Percentiles rank a stretch among this genome's conserved stretches.
phyloP scores from a whole-genome alignment of 2,888 invertebrate genomes.

The Lithophane semibrunnea region DNA sequence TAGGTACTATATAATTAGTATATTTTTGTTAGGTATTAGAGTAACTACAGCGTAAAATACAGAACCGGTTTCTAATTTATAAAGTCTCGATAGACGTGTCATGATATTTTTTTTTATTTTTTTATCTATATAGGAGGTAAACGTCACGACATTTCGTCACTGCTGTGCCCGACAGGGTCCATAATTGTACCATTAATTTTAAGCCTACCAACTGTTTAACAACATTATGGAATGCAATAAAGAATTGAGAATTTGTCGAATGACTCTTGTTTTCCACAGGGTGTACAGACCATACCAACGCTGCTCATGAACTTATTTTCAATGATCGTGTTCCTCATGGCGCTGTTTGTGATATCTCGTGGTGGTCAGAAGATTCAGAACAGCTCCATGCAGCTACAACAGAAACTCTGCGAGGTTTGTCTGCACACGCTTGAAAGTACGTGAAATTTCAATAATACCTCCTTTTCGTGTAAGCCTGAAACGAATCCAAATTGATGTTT shows the following conservation, averaged over 20 bases:
- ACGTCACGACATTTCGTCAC: background rate
- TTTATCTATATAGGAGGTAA: background rate
- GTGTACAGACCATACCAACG: constrained; percentile 15
- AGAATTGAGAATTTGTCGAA: no score
- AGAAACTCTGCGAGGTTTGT: constrained; percentile 67
- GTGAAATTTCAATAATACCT: background rate
- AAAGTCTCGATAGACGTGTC: no score
- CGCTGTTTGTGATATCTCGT: constrained; percentile 66
- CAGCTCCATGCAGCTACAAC: constrained; percentile 62
- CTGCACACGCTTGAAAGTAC: constrained; percentile 56
- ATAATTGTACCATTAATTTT: no score
- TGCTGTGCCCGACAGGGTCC: no score
- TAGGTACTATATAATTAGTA: no score
- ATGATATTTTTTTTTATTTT: no score
- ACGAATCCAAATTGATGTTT: background rate
- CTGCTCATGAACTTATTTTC: constrained; percentile 41
- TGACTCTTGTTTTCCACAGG: constrained; percentile 49
- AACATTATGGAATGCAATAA: no score
- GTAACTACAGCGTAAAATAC: background rate
- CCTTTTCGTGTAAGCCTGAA: background rate
- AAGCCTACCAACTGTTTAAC: no score
- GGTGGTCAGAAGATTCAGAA: constrained; percentile 72
- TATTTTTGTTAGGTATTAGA: no score
- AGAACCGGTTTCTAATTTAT: background rate
- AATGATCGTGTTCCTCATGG: constrained; percentile 61